Conservation (phyloP, 1,140 invertebrate genomes). For the Conus betulinus region DNA sequence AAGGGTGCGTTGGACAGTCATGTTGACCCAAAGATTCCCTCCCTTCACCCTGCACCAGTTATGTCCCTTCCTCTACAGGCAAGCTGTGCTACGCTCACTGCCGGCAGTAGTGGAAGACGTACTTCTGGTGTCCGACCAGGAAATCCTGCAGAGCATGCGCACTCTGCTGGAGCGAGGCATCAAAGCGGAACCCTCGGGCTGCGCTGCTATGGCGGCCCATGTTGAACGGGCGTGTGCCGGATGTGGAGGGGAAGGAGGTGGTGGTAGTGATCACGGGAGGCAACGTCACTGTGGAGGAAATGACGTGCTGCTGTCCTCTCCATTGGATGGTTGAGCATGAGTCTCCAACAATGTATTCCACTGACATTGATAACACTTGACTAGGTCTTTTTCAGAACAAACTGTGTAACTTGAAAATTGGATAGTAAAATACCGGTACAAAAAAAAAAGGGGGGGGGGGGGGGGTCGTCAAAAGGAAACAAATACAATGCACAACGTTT, state of each 20-base stretch:
- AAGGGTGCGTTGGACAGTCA: constrained; percentile 24
- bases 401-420: too few species aligned
- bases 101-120: constrained; percentile 65
- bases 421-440: too few species aligned
- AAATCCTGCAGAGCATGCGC: constrained; percentile 60
- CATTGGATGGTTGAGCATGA: too few species aligned
- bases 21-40: too few species aligned
- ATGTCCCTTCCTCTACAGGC: constrained; percentile 56
- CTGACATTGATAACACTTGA: too few species aligned
- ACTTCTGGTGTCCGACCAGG: constrained; percentile 66
- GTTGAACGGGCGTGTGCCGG: constrained; percentile 58
- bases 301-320: too few species aligned
- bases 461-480: too few species aligned
- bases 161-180: constrained; percentile 64
- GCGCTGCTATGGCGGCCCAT: constrained; percentile 70
- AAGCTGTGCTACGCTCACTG: constrained; percentile 63
- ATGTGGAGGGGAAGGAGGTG: constrained; percentile 65
- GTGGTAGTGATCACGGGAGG: constrained; percentile 67
- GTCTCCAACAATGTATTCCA: too few species aligned
- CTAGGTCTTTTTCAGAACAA: too few species aligned
- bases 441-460: too few species aligned
- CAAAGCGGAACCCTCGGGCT: constrained; percentile 70
- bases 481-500: too few species aligned
- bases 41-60: too few species aligned
- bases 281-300: constrained; percentile 66